Evolutionary conservation across 2,113 vertebrate species (phyloP).

Genomic region (Telmatochromis bifrenatus): DNA sequence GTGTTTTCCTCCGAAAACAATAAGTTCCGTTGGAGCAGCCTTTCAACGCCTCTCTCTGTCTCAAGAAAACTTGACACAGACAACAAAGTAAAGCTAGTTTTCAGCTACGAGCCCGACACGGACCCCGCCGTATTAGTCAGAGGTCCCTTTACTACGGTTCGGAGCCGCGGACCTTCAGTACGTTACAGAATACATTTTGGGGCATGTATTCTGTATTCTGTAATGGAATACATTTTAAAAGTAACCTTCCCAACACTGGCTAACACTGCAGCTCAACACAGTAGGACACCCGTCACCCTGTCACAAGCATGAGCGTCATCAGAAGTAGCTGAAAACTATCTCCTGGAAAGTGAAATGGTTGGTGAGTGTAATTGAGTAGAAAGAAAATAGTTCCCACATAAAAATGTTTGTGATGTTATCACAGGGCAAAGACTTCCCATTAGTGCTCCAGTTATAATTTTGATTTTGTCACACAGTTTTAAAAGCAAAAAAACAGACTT

Average conservation of each 20-base stretch:
- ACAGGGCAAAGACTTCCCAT: neutral
- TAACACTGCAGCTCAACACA: neutral
- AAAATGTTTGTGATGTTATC: neutral
- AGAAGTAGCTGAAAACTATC: neutral
- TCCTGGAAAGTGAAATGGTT: neutral
- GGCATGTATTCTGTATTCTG: fast-evolving
- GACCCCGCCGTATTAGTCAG: fast-evolving
- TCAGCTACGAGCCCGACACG: fast-evolving
- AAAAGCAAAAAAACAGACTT: neutral
- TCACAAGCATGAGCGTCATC: neutral
- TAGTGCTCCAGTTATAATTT: neutral
- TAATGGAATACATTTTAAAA: too few relatives aligned
- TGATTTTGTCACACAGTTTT: neutral
- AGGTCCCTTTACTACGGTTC: too few relatives aligned
- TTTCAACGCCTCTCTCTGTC: too few relatives aligned
- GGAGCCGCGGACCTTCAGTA: too few relatives aligned
- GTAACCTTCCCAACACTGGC: too few relatives aligned
- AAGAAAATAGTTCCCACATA: neutral
- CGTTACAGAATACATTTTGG: too few relatives aligned
- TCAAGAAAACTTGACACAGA: fast-evolving
- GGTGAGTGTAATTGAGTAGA: neutral
- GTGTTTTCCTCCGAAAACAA: fast-evolving
- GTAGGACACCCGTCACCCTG: neutral
- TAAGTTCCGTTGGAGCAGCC: fast-evolving
- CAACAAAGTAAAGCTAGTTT: too few relatives aligned